Conservation (phyloP, 2,888 invertebrate species). For the Blera fallax region DNA sequence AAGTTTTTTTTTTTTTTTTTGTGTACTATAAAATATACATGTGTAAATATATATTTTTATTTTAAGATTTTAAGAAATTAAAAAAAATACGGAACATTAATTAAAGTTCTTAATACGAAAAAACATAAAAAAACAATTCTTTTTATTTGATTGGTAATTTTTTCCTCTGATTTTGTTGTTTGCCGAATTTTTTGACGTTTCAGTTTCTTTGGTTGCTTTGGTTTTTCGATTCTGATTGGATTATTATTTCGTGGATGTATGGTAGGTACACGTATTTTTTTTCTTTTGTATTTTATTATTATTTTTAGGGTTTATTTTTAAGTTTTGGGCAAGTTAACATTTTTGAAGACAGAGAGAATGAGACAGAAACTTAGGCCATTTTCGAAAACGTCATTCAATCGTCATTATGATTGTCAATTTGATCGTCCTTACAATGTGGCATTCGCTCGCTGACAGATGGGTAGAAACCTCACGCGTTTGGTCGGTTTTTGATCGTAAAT, state of each 20-base stretch:
- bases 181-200: background rate
- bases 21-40: constrained; percentile 48
- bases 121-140: constrained; percentile 50
- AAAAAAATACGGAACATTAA: constrained; percentile 50
- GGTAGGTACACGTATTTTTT: constrained; percentile 13
- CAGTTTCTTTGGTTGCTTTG: constrained; percentile 16
- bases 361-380: no score
- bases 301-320: background rate
- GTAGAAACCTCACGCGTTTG: no score
- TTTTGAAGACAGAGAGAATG: no score
- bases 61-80: constrained; percentile 43
- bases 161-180: constrained; percentile 13
- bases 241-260: background rate
- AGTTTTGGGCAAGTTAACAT: background rate
- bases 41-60: constrained; percentile 64
- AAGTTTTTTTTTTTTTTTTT: constrained; percentile 38
- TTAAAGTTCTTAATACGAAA: constrained; percentile 45
- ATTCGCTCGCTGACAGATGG: no score
- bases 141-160: constrained; percentile 38
- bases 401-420: no score
- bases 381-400: no score
- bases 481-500: no score
- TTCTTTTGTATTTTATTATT: background rate
- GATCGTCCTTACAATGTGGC: no score
- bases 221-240: constrained; percentile 13